These are phyloP conservation scores for Idaea biselata DNA, from an alignment of 2,888 invertebrate genomes.

Conservation along the genomic window DNA sequence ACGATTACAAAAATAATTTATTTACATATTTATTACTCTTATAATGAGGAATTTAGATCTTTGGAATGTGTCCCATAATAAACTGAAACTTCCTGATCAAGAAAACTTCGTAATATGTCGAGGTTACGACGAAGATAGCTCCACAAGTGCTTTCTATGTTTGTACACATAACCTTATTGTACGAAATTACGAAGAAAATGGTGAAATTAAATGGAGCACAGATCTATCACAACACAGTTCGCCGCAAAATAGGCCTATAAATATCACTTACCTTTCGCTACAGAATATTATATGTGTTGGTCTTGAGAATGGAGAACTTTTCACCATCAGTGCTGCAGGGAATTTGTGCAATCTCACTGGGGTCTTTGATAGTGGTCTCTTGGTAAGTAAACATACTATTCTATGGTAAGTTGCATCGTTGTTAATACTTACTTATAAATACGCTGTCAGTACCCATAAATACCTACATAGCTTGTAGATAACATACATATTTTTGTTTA, in stretches of 20 bases:
- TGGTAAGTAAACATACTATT: slow-evolving; percentile 44
- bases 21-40: slow-evolving; percentile 9
- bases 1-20: background rate
- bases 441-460: too few relatives aligned
- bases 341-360: slow-evolving; percentile 52
- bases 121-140: slow-evolving; percentile 56
- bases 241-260: slow-evolving; percentile 70
- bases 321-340: slow-evolving; percentile 53
- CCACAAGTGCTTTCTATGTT: slow-evolving; percentile 53
- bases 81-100: slow-evolving; percentile 38
- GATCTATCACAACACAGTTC: slow-evolving; percentile 52
- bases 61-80: slow-evolving; percentile 54
- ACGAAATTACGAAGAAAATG: slow-evolving; percentile 49
- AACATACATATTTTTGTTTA: too few relatives aligned
- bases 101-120: slow-evolving; percentile 50
- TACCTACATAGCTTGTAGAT: too few relatives aligned
- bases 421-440: slow-evolving; percentile 8
- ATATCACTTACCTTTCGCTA: slow-evolving; percentile 59
- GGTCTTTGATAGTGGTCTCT: slow-evolving; percentile 56
- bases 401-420: background rate
- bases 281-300: slow-evolving; percentile 59
- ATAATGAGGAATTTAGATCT: slow-evolving; percentile 66
- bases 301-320: slow-evolving; percentile 63
- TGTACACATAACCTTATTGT: slow-evolving; percentile 64
- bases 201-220: slow-evolving; percentile 54